A percentile compares a stretch with the other conserved stretches of the same genome.
These are phyloP conservation scores for Drosophila bunnanda DNA, from an alignment of 2,888 invertebrate genomes.

Conservation along the genomic window DNA sequence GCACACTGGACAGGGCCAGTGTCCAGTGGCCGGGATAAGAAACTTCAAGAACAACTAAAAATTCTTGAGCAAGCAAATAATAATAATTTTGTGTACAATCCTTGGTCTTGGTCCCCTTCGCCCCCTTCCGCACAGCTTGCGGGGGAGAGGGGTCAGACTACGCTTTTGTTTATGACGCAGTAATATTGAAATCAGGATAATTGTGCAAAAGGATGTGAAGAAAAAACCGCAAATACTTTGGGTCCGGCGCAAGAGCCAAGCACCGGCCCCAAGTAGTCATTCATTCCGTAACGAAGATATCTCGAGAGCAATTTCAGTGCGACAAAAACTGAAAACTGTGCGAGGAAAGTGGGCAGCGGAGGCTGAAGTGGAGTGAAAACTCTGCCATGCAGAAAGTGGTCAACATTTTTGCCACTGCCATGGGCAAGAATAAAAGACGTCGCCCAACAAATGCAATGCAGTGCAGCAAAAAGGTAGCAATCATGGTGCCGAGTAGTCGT, in stretches of 20 bases:
- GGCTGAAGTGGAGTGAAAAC: slow-evolving; percentile 49
- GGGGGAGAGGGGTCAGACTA: slow-evolving; percentile 49
- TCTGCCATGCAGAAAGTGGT: slow-evolving; percentile 75
- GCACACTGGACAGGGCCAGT: background rate
- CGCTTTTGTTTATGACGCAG: slow-evolving; percentile 71
- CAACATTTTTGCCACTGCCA: slow-evolving; percentile 76
- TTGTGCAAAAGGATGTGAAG: slow-evolving; percentile 76
- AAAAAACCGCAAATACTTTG: slow-evolving; percentile 73
- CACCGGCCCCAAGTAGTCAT: slow-evolving; percentile 42
- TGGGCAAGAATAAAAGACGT: slow-evolving; percentile 75
- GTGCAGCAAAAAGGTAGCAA: slow-evolving; percentile 70
- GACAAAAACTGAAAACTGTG: slow-evolving; percentile 44
- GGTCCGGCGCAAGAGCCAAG: slow-evolving; percentile 27
- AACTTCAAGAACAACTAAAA: slow-evolving; percentile 57
- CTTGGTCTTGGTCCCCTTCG: background rate
- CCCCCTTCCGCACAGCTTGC: background rate
- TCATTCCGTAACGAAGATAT: slow-evolving; percentile 62
- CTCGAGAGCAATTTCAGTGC: slow-evolving; percentile 67
- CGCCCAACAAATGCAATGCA: slow-evolving; percentile 25
- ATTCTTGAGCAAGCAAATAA: slow-evolving; percentile 60
- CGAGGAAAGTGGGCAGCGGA: slow-evolving; percentile 29
- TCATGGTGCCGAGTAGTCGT: slow-evolving; percentile 63
- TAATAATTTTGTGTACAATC: slow-evolving; percentile 59
- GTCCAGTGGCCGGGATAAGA: slow-evolving; percentile 11
- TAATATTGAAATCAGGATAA: slow-evolving; percentile 76